Base-by-base conservation (phyloP, 92 coral and sea anemone genomes). In the Heteractis magnifica region DNA sequence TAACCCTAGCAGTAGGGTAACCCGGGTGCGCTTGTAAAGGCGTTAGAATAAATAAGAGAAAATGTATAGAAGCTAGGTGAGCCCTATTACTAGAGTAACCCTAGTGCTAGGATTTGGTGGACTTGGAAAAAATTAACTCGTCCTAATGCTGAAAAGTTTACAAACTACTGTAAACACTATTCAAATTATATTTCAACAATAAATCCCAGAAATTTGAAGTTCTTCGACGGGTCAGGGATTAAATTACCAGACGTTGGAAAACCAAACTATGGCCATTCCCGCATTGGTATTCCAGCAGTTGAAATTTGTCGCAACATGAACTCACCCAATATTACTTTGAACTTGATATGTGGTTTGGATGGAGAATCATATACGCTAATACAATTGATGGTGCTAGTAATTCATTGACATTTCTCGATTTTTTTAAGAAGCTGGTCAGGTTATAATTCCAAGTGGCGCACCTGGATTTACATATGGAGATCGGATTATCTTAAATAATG, bases 321-420 rank as follows among this genome's bases (percentile, higher is more conserved):
- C 52, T 72, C 88, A 48, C 88, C 88, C 26, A 88, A 88, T 59
- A 86, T 89, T 56, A 89, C 87, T 19, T 77, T 90, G 12, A 88
- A 82, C 81, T 49, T 86, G 19, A 64, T 90, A 78, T 73, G 88
- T 83, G 90, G 92, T 4, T 75, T 82, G 6, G 86, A 80, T 23
- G 89, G 92, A 50, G 92, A 50, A 52, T 89, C n/a, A 77, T 77
- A 12, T 89, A 79, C 70, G 86, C 85, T 10, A 90, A 89, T 71
- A 89, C 90, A 14, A 53, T 86, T 14, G 77, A 81, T 62, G 92
- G 92, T 15, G 56, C 90, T 23, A 74, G 76, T 34, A 78, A 89
- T 70, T 53, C 89, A n/a, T 21, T 86, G 65, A 80, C 83, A 64
- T 86, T 86, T 86, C 77, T 81, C 13, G 83, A 86, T 51, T 78